Evolutionary conservation across 2,113 vertebrate genomes (phyloP), one percentile per base, ranked within the genome.

Genomic region (Elachura formosa): DNA sequence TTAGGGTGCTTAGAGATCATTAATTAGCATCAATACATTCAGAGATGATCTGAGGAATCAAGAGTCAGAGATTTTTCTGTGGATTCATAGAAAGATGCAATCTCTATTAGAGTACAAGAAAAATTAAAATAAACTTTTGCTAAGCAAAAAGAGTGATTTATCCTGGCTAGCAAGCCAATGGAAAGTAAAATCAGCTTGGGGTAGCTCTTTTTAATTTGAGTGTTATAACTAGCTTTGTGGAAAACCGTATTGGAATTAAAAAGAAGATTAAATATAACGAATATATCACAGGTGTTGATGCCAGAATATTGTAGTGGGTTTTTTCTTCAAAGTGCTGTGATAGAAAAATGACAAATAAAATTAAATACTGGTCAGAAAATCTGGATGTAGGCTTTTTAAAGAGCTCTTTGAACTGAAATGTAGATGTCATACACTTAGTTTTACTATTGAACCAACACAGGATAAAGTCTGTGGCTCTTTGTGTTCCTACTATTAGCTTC

Each of bases 101-200:
- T 90, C 80, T 82, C 69, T 77, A 4, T 6, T 13, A 46, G 66
- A 89, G 54, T 85, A 89, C 91, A 93, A 59, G 25, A 41, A 87
- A 91, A 91, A 75, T 76, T 73, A 89, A 90, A 88, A 88, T 83
- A 84, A 91, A 66, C 40, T 69, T 92, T 68, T 91, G 31, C 81
- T 90, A 22, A 9, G 74, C 71, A 91, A 83, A 76, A 80, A 67
- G 78, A 87, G 90, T 90, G 74, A 85, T 93, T 95, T 93, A 87
- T 85, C 67, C 83, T 94, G 89, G 74, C 55, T 76, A 87, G 74
- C 6, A 95, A 85, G 38, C 58, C 55, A 85, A 58, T 62, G 93
- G 84, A 94, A 95, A 95, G 87, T 85, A 54, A 55, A 91, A 77
- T 38, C 55, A 94, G n/a, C 58, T 79, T 62, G 22, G 24, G 34